Evolutionary conservation across 2,113 vertebrate genomes (phyloP), one percentile per base, ranked within the genome.

Genomic region (Xiphorhynchus elegans): DNA sequence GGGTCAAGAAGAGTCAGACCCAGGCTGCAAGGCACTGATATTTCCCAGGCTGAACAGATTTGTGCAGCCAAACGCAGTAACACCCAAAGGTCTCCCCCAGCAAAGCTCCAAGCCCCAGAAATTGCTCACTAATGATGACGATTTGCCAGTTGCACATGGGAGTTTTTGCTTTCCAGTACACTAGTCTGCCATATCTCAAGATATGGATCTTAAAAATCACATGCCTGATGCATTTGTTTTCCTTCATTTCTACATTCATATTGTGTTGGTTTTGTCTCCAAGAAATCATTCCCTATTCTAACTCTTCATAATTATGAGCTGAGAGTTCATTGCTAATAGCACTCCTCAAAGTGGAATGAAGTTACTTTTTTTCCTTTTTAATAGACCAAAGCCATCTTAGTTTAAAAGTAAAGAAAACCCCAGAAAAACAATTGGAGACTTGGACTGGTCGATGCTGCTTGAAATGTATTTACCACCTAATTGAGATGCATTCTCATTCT

Each of bases 251-350:
- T 95, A 70, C 33, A 6, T 86, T 85, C 70, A 76, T 90, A 63
- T 90, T 95, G 83, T 47, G 83, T 83, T 93, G 89, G 50, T 89
- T 97, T 97, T 96, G 82, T 73, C 52, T 77, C 89, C 83, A 9
- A 68, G 91, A 97, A 96, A 91, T 90, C 46, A 78, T 92, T 95
- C 39, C 84, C 89, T 96, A 87, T 97, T 97, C 93, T 96, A 97
- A 92, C 67, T 92, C 96, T 93, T 93, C 78, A 85, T 68, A 89
- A 96, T 87, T 68, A 87, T 14, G 23, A 95, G 88, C 96, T 95
- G 90, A 90, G 83, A 88, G 73, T 91, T 97, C 94, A 91, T 35
- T 93, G 95, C 80, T 97, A 96, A 98, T 94, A 89, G 90, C 4
- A 11, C 94, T 90, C 93, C 91, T 97, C 95, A 90, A 94, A 97